Base-by-base conservation (phyloP, 2,797 vertebrate species). In the Oreortyx pictus region DNA sequence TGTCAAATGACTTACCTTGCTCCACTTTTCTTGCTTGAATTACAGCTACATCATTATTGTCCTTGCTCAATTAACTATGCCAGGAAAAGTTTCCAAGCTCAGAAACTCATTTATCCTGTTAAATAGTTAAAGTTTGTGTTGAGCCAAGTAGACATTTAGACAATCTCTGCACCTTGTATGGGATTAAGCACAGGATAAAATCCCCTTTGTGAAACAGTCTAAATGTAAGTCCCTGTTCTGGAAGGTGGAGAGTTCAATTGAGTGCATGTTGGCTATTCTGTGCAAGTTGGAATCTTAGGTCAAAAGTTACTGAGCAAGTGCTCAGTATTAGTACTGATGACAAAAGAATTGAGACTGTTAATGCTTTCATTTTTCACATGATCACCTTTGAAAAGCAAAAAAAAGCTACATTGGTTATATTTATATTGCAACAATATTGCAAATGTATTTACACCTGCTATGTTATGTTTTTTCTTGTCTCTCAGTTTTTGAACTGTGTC, bases 21-120 rank as follows among this genome's bases (percentile, higher is more conserved):
- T 60, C 7, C 22, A 44, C 0, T 3, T 1, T 8, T 27, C 41
- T 11, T 37, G 31, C 29, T 25, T 62, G 2, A 7, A n/a, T 66
- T 1, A 0, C 29, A 74, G 57, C 14, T 9, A 64, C 86, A 46
- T 35, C 0, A 0, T 50, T 68, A 6, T 39, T 50, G 24, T 31
- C 22, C 22, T 60, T 60, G 24, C 9, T 43, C 62, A 2, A 5
- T 67, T 83, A 74, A 76, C 17, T 8, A 13, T 27, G n/a, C 18
- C 29, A 57, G 14, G 41, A 77, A 71, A 4, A 19, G 2, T 74
- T 71, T 7, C 27, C 44, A 64, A 24, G 16, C 16, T 87, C 35
- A n/a, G 14, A 82, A 86, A 80, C 14, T 73, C 1, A 70, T 59
- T 59, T 71, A 18, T 67, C 13, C 6, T 61, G 2, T n/a, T 65